Evolutionary conservation across 2,797 vertebrate genomes (phyloP).

Genomic region (Parauchenoglanis punctatus): DNA sequence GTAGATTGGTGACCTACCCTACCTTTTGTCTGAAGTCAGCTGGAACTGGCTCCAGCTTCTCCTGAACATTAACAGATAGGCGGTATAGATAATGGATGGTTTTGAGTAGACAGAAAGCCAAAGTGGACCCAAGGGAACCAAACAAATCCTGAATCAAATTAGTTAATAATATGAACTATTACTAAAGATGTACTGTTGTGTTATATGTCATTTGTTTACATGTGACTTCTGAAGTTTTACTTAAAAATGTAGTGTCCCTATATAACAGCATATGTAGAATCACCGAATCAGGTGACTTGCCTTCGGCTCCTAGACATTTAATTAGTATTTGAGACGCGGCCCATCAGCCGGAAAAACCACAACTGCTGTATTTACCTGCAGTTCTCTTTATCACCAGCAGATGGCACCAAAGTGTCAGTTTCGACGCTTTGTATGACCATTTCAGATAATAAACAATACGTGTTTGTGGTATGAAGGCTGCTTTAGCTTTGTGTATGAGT

Average conservation of each 20-base stretch:
- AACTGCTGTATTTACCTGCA: not conserved
- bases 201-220: not conserved
- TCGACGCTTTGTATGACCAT: too few relatives aligned
- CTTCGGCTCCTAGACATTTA: not conserved
- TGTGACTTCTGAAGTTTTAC: not conserved
- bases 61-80: too few relatives aligned
- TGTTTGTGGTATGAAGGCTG: not conserved
- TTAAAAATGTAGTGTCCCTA: not conserved
- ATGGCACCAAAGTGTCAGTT: conserved; percentile 20
- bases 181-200: not conserved
- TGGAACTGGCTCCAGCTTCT: too few relatives aligned
- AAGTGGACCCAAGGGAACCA: not conserved
- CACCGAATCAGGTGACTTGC: not conserved
- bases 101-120: too few relatives aligned
- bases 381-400: conserved; percentile 7
- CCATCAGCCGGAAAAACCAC: not conserved
- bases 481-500: not conserved
- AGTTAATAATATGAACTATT: not conserved
- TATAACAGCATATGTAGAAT: not conserved
- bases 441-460: not conserved
- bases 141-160: not conserved
- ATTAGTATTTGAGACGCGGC: not conserved
- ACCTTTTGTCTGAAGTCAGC: not conserved
- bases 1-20: not conserved
- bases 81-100: too few relatives aligned